These are phyloP conservation scores for Portunus trituberculatus DNA, from an alignment of 1,140 invertebrate genomes.

Conservation along the genomic window DNA sequence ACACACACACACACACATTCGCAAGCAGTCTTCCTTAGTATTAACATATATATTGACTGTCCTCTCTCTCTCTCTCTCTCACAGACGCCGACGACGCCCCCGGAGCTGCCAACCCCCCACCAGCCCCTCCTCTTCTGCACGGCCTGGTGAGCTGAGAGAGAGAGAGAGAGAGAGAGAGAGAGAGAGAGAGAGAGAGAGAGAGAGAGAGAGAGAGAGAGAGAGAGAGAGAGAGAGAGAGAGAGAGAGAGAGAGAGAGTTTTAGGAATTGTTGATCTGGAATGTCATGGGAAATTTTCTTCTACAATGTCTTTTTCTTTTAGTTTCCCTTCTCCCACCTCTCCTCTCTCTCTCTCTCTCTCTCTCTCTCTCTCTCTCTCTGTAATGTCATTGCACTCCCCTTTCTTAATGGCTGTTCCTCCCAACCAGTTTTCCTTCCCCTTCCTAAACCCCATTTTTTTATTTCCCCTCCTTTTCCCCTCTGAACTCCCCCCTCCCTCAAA, in stretches of 20 bases:
- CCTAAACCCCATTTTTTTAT: not conserved
- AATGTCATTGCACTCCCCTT: not conserved
- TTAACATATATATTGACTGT: conserved; percentile 6
- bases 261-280: not conserved
- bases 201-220: conserved; percentile 27
- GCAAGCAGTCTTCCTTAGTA: not conserved
- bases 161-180: not conserved
- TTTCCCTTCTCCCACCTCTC: not conserved
- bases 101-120: not conserved
- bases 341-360: not conserved
- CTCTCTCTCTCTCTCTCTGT: conserved; percentile 41
- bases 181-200: not conserved
- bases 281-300: not conserved
- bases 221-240: not conserved
- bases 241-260: not conserved
- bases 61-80: not conserved
- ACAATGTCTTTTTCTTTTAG: not conserved
- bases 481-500: not conserved
- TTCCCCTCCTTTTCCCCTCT: not conserved
- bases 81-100: not conserved
- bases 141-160: not conserved
- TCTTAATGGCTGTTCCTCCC: not conserved
- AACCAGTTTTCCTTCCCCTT: not conserved
- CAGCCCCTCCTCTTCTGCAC: not conserved
- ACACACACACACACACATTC: not conserved